Conservation (phyloP, 2,888 invertebrate genomes). For the Epirrita christyi region DNA sequence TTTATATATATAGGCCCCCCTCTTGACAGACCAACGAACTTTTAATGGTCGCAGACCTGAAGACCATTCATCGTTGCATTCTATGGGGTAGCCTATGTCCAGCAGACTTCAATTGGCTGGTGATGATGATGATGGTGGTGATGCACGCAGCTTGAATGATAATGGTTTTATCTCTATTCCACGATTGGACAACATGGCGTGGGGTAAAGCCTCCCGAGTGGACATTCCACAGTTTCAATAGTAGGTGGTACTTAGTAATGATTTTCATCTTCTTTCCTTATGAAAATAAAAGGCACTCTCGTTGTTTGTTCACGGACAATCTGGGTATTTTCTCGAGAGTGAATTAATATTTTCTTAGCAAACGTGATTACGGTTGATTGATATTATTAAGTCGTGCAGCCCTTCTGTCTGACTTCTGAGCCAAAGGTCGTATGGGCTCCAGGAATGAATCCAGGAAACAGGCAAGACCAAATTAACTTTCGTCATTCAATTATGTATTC, state of each 20-base stretch:
- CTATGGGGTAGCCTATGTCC: too few relatives aligned
- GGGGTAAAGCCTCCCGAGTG: slow-evolving; percentile 6
- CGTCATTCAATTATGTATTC: too few relatives aligned
- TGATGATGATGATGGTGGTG: too few relatives aligned
- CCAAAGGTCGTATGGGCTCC: too few relatives aligned
- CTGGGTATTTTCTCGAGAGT: slow-evolving; percentile 8
- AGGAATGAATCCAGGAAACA: too few relatives aligned
- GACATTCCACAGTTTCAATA: slow-evolving; percentile 5
- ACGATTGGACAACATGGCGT: slow-evolving; percentile 3
- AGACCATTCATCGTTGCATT: too few relatives aligned
- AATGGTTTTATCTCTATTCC: slow-evolving; percentile 17
- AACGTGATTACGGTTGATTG: slow-evolving; percentile 2
- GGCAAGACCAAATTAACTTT: too few relatives aligned
- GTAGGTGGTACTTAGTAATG: slow-evolving; percentile 7
- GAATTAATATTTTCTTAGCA: slow-evolving; percentile 14
- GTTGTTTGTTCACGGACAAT: slow-evolving; percentile 15
- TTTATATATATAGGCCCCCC: too few relatives aligned
- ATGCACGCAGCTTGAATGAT: background rate
- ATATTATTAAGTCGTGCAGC: background rate
- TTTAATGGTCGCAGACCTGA: too few relatives aligned
- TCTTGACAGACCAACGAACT: too few relatives aligned
- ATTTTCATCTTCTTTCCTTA: slow-evolving; percentile 9
- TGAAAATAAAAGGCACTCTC: slow-evolving; percentile 9
- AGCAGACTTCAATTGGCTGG: too few relatives aligned
- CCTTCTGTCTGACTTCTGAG: too few relatives aligned